Base-by-base conservation (phyloP, 2,113 vertebrate species). In the Paratilapia polleni region DNA sequence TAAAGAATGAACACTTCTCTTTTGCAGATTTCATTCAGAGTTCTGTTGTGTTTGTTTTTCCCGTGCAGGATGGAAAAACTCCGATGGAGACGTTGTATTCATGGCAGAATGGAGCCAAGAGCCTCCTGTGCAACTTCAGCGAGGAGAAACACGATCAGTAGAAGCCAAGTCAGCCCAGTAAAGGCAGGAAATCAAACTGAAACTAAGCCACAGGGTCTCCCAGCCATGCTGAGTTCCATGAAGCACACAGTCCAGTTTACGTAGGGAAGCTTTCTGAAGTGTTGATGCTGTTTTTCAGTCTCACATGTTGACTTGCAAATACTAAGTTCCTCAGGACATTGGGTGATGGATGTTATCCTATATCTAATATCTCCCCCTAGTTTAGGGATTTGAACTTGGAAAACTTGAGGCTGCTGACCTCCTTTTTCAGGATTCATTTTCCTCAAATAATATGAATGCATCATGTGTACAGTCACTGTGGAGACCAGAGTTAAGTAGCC, bases 21-120 rank as follows among this genome's bases (percentile, higher is more conserved):
- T 24, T n/a, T 28, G 15, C 20, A n/a, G 28, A 22, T 63, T 17
- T 10, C 10, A 68, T 8, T 68, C 22, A 7, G 6, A 5, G 4
- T 24, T 8, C 54, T 36, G 12, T 38, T 22, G 11, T n/a, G 1
- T 54, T 22, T 76, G 8, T 15, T 60, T 66, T 54, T 82, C 19
- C 19, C 41, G 4, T 70, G 2, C 89, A 96, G 95, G 95, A 95
- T 2, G 95, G 95, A 14, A 96, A 96, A 83, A 94, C 94, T 3
- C 94, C 96, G 0, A 83, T 96, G 94, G 94, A 96, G 90, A 92
- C 90, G 0, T 62, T 95, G 78, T 80, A 90, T 78, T 90, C 92
- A 2, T 96, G 96, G 96, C 96, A 96, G 91, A 96, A 80, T 2
- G 95, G 94, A 73, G 95, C 95, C n/a, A 96, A 96, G 87, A 94